Conservation (phyloP, 2,113 vertebrate species). For the Strix aluco region DNA sequence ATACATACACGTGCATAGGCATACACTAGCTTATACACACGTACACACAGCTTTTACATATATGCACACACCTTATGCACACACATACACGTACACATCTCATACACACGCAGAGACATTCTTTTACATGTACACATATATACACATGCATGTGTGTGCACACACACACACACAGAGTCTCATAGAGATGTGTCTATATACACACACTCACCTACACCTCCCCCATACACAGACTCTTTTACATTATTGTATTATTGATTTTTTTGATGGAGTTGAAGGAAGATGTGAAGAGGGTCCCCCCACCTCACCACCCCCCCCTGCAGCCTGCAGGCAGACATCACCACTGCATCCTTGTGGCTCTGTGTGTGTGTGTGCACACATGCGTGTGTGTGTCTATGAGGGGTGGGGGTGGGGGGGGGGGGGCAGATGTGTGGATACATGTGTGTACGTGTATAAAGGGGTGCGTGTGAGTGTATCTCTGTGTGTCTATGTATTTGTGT, state of each 20-base stretch:
- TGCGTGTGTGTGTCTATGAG: not conserved
- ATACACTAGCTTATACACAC: not conserved
- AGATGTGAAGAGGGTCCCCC: not conserved
- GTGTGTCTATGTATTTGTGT: no score
- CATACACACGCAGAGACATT: no score
- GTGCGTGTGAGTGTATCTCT: not conserved
- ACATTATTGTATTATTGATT: not conserved
- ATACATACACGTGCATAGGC: no score
- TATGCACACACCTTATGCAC: no score
- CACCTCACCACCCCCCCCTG: not conserved
- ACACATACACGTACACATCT: no score
- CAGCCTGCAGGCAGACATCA: rapidly evolving
- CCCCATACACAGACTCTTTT: not conserved
- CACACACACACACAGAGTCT: not conserved
- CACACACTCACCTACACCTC: rapidly evolving
- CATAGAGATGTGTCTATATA: no score
- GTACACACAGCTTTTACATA: not conserved
- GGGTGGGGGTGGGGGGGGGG: no score
- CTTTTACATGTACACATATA: not conserved
- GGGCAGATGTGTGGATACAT: no score
- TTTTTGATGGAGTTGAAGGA: not conserved
- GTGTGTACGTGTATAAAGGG: not conserved
- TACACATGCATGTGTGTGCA: no score
- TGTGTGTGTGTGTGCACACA: not conserved
- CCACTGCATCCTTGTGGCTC: not conserved